Percentiles rank a stretch among this genome's conserved stretches.
Conservation (phyloP, 2,113 vertebrate genomes). For the Ophthalmolycus amberensis region DNA sequence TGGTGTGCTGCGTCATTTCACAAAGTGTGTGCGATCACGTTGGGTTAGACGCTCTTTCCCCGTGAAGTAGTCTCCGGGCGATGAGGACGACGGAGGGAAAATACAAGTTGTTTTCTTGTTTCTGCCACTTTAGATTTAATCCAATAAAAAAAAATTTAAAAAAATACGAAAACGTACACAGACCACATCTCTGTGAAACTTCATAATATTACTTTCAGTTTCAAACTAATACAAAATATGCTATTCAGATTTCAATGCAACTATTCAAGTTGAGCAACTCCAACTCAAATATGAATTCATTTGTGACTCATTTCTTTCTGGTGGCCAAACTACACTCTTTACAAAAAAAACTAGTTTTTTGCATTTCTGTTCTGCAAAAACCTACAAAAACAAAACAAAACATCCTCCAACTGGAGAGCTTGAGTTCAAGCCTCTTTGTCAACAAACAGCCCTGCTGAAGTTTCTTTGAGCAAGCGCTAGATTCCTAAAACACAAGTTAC, state of each 20-base stretch:
- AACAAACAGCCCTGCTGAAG: not conserved
- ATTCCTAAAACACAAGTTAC: not conserved
- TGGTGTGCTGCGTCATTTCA: no score
- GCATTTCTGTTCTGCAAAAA: not conserved
- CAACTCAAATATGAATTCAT: not conserved
- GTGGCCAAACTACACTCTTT: not conserved
- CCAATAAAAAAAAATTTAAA: not conserved
- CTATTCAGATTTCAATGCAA: not conserved
- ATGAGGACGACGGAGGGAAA: not conserved
- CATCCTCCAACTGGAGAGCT: not conserved
- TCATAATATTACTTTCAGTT: not conserved
- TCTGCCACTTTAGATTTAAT: not conserved
- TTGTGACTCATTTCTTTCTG: not conserved
- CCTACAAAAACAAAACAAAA: not conserved
- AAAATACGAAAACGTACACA: not conserved
- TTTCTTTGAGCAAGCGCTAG: not conserved
- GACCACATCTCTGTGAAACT: not conserved
- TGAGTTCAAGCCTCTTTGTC: not conserved
- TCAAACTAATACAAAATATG: not conserved
- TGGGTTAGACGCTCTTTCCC: not conserved
- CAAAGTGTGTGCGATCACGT: no score
- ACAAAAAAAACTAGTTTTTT: not conserved
- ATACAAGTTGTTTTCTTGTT: not conserved
- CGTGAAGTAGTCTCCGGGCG: not conserved
- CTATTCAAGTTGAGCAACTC: no score